phyloP scores from a whole-genome alignment of 2,113 vertebrate species.

The Pangasianodon hypophthalmus region DNA sequence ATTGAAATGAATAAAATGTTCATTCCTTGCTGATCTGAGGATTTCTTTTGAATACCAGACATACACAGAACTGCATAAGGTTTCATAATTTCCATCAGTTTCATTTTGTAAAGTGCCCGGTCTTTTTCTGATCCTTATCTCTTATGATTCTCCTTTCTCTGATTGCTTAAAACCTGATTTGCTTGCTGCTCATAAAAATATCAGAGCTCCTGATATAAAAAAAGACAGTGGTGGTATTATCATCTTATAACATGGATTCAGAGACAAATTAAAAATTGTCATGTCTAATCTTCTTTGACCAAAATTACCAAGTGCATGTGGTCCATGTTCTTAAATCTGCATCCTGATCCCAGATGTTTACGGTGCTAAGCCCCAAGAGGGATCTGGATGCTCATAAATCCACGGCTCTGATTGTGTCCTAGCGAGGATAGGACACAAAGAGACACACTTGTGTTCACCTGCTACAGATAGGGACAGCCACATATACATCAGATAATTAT shows the following conservation, averaged over 20 bases:
- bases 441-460: constrained; percentile 51
- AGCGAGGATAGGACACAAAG: constrained; percentile 38
- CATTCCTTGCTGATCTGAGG: constrained; percentile 24
- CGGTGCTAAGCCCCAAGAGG: constrained; percentile 40
- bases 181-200: constrained; percentile 40
- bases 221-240: constrained; percentile 50
- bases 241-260: constrained; percentile 48
- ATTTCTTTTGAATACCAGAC: constrained; percentile 13
- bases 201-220: constrained; percentile 38
- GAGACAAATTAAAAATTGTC: constrained; percentile 57
- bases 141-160: constrained; percentile 30
- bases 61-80: constrained; percentile 10
- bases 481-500: constrained; percentile 31
- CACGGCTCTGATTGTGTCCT: constrained; percentile 43
- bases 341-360: constrained; percentile 53
- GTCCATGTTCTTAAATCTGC: constrained; percentile 53
- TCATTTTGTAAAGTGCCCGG: constrained; percentile 50
- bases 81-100: constrained; percentile 40
- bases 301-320: constrained; percentile 52
- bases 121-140: constrained; percentile 44
- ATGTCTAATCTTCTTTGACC: constrained; percentile 55
- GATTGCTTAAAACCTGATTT: constrained; percentile 44
- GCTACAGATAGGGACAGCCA: constrained; percentile 15
- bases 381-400: constrained; percentile 57
- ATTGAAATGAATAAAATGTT: constrained; percentile 15